phyloP scores from a whole-genome alignment of 1,140 invertebrate species.

The Carposina sasakii region DNA sequence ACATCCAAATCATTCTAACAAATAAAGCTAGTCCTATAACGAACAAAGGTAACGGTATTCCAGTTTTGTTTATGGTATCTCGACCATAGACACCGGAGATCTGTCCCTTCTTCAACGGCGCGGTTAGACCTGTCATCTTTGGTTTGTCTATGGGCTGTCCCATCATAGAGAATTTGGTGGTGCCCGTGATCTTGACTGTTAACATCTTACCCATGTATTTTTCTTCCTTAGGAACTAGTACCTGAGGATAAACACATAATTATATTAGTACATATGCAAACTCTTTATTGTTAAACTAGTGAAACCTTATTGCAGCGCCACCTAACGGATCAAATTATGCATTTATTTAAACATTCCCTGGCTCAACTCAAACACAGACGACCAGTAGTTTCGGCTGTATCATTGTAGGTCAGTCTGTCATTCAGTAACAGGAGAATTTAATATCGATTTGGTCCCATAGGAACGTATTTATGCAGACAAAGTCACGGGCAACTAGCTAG shows the following conservation, averaged over 20 bases:
- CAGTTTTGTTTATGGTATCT: slow-evolving; percentile 23
- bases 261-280: no score
- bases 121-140: slow-evolving; percentile 66
- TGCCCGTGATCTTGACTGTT: slow-evolving; percentile 82
- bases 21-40: slow-evolving; percentile 41
- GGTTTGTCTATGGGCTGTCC: slow-evolving; percentile 77
- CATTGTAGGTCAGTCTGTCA: no score
- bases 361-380: no score
- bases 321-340: no score
- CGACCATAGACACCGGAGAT: slow-evolving; percentile 64
- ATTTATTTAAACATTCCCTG: no score
- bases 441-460: no score
- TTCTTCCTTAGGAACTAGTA: slow-evolving; percentile 85
- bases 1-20: slow-evolving; percentile 51
- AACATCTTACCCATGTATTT: slow-evolving; percentile 88
- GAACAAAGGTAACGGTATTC: slow-evolving; percentile 39
- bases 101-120: slow-evolving; percentile 67
- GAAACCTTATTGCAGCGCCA: no score
- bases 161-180: slow-evolving; percentile 91
- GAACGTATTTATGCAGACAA: no score
- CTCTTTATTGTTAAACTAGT: no score
- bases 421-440: no score
- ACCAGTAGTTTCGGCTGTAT: no score
- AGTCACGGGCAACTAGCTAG: no score
- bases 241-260: neutral